Evolutionary conservation across 2,888 invertebrate species (phyloP).

Genomic region (Flexamia atlantica): DNA sequence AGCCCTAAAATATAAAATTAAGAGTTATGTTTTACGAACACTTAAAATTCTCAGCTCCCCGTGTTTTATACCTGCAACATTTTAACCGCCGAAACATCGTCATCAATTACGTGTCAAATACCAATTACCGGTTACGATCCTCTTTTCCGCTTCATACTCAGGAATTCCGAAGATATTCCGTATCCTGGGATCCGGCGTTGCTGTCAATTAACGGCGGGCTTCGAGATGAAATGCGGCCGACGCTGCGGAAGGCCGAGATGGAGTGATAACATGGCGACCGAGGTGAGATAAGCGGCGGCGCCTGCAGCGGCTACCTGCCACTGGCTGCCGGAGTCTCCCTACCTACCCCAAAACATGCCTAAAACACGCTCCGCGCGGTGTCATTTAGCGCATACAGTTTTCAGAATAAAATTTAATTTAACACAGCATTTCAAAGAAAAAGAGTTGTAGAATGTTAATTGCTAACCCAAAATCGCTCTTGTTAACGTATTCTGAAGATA

Average conservation of each 20-base stretch:
- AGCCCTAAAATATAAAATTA: too few species aligned
- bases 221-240: slow-evolving; percentile 20
- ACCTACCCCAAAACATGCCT: too few species aligned
- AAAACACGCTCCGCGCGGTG: too few species aligned
- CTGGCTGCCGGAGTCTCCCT: too few species aligned
- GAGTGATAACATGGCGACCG: neutral
- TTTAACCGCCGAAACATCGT: slow-evolving; percentile 24
- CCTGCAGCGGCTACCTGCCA: neutral
- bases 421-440: too few species aligned
- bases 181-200: neutral
- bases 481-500: too few species aligned
- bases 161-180: neutral
- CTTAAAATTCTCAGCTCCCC: neutral
- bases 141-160: neutral
- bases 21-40: neutral
- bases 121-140: neutral
- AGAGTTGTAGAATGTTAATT: too few species aligned
- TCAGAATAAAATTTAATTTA: too few species aligned
- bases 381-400: too few species aligned
- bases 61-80: neutral
- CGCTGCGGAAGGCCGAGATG: neutral
- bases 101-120: slow-evolving; percentile 7
- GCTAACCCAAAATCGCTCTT: too few species aligned
- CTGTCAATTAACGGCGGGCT: slow-evolving; percentile 11
- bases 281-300: slow-evolving; percentile 14